Conservation (phyloP, 2,888 invertebrate species). For the Aphodius granarius region DNA sequence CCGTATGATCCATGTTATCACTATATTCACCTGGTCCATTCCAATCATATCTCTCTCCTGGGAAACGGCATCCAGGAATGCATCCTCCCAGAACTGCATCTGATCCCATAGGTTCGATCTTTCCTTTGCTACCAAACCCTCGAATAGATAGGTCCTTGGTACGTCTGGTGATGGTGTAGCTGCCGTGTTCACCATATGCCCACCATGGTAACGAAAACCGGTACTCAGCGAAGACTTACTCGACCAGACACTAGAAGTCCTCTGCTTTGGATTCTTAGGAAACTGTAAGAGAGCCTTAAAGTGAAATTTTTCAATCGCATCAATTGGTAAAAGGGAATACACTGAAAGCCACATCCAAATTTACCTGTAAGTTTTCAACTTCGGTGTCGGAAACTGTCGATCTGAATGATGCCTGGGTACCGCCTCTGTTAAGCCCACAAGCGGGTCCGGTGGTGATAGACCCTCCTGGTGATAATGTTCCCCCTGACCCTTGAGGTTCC, state of each 20-base stretch:
- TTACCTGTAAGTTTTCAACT: slow-evolving; percentile 86
- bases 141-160: slow-evolving; percentile 88
- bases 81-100: slow-evolving; percentile 99
- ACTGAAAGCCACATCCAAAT: slow-evolving; percentile 45
- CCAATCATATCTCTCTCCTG: slow-evolving; percentile 99
- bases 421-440: slow-evolving; percentile 71
- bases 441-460: slow-evolving; percentile 78
- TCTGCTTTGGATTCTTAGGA: slow-evolving; percentile 71
- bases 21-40: slow-evolving; percentile 82
- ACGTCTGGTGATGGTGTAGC: slow-evolving; percentile 89
- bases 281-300: slow-evolving; percentile 56
- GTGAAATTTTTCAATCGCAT: slow-evolving; percentile 24
- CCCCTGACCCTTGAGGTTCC: slow-evolving; percentile 68
- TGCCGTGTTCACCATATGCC: slow-evolving; percentile 81
- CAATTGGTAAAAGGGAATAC: slow-evolving; percentile 1
- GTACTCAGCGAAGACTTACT: slow-evolving; percentile 87
- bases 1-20: background rate
- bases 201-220: slow-evolving; percentile 85
- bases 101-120: slow-evolving; percentile 94
- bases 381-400: slow-evolving; percentile 95
- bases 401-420: slow-evolving; percentile 74
- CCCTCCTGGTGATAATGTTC: slow-evolving; percentile 63
- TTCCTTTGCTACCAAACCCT: slow-evolving; percentile 82
- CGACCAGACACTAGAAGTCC: slow-evolving; percentile 89
- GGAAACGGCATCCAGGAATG: slow-evolving; percentile 95